Conservation (phyloP, 2,113 vertebrate species). For the Stigmatopora nigra region DNA sequence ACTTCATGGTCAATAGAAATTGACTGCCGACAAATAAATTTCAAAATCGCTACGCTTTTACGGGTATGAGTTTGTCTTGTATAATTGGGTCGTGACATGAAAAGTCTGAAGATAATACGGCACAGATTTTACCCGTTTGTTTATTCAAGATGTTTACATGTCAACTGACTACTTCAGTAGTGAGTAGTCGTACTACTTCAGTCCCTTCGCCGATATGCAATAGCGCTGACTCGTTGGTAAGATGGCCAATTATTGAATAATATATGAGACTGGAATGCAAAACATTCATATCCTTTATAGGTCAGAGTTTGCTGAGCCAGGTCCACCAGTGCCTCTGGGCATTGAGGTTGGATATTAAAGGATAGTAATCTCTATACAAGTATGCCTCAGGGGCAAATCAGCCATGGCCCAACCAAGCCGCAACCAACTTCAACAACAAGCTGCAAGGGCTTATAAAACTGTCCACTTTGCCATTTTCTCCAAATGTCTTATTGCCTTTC, state of each 20-base stretch:
- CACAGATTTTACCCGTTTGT: conserved; percentile 9
- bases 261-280: conserved; percentile 58
- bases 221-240: conserved; percentile 67
- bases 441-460: conserved; percentile 55
- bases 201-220: conserved; percentile 55
- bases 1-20: background rate
- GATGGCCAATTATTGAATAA: conserved; percentile 67
- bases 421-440: conserved; percentile 50
- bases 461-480: conserved; percentile 27
- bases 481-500: conserved; percentile 40
- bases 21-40: background rate
- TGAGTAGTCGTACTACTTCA: background rate
- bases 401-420: conserved; percentile 40
- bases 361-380: conserved; percentile 35
- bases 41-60: background rate
- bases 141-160: conserved; percentile 11
- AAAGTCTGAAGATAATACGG: conserved; percentile 18
- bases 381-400: conserved; percentile 53
- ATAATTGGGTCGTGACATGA: conserved; percentile 14
- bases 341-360: conserved; percentile 56
- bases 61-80: conserved; percentile 5
- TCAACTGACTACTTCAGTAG: conserved; percentile 27
- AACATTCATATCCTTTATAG: conserved; percentile 63
- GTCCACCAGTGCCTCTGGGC: conserved; percentile 50
- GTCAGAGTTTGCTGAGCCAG: conserved; percentile 51